Evolutionary conservation across 2,888 invertebrate genomes (phyloP), one percentile per base, ranked within the genome.

Genomic region (Rapana venosa): DNA sequence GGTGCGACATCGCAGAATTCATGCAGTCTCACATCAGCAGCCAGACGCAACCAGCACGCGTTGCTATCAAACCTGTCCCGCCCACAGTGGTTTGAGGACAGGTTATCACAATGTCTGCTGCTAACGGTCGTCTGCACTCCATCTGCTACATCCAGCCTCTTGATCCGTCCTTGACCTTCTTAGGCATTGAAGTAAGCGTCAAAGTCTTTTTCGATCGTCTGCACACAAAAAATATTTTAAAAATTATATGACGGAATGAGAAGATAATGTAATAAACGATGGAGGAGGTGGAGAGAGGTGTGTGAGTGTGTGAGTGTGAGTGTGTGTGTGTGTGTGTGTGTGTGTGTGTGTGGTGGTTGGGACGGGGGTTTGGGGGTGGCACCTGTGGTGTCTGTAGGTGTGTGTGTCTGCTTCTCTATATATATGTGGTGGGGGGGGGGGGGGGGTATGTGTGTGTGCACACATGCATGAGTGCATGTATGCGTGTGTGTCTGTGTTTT

Each of bases 141-240:
- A 20, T 89, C 81, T 61, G 66, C 47, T 15, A 79, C 79, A 61
- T 66, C 58, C 35, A 36, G 84, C 88, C 58, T 32, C 90, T 88
- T 79, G 70, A n/a, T 20, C 30, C 35, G 47, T 22, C n/a, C 26
- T 20, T 66, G 8, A 5, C 22, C 35, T 32, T 26, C n/a, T 11
- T n/a, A 56, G 15, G 22, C 47, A 47, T 88, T 87, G 70, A 91
- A 87, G 70, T 89, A 77, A 83, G 85, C 70, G 84, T 58, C 47
- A 26, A 91, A 61, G 36, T 91, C 91, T 47, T 91, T 90, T 85
- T 88, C 90, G 81, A 91, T 86, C 5, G 89, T 32, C 91, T 91
- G 91, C 36, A 89, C 11, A 35, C 84, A 77, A 47, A 30, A 74
- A 8, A 87, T n/a, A 15, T 58, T 6, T 83, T 11, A 87, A 35